A percentile compares a stretch with the other conserved stretches of the same genome.
Conservation (phyloP, 2,113 vertebrate genomes). For the Toxotes jaculatrix region DNA sequence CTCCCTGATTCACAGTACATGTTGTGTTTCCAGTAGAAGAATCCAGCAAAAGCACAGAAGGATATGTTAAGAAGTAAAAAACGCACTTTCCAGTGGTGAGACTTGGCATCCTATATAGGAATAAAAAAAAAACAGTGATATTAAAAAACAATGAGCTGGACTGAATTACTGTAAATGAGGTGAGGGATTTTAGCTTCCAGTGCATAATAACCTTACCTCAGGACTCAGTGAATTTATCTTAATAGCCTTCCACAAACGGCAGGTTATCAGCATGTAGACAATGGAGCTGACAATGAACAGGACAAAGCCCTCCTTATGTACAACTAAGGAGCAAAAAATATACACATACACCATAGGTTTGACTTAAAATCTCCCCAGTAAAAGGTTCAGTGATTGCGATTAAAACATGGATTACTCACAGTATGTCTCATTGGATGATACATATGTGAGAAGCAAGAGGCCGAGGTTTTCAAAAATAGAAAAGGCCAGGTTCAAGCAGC, state of each 20-base stretch:
- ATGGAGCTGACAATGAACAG: slow-evolving; percentile 78
- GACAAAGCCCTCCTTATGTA: slow-evolving; percentile 80
- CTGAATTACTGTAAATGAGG: neutral
- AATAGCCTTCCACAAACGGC: slow-evolving; percentile 75
- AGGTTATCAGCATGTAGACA: slow-evolving; percentile 78
- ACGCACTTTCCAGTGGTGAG: slow-evolving; percentile 90
- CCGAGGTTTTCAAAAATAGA: slow-evolving; percentile 76
- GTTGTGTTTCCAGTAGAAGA: slow-evolving; percentile 93
- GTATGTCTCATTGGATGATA: slow-evolving; percentile 80
- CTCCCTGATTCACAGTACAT: slow-evolving; percentile 94
- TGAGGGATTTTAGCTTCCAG: neutral
- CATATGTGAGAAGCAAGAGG: slow-evolving; percentile 80
- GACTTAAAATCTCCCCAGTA: neutral
- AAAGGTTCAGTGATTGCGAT: neutral
- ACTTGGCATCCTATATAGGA: slow-evolving; percentile 88
- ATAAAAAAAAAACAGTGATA: neutral
- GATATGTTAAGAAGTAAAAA: slow-evolving; percentile 88
- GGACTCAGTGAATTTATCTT: slow-evolving; percentile 74
- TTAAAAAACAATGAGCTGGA: neutral
- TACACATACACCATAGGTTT: neutral
- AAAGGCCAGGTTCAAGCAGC: slow-evolving; percentile 71
- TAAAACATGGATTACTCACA: slow-evolving; percentile 60
- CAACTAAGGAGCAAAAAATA: slow-evolving; percentile 62
- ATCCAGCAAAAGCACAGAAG: slow-evolving; percentile 85
- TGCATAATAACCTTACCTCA: slow-evolving; percentile 58